Percentiles rank a stretch among this genome's conserved stretches.
phyloP scores from a whole-genome alignment of 2,797 vertebrate genomes.

The Calcarius lapponicus region DNA sequence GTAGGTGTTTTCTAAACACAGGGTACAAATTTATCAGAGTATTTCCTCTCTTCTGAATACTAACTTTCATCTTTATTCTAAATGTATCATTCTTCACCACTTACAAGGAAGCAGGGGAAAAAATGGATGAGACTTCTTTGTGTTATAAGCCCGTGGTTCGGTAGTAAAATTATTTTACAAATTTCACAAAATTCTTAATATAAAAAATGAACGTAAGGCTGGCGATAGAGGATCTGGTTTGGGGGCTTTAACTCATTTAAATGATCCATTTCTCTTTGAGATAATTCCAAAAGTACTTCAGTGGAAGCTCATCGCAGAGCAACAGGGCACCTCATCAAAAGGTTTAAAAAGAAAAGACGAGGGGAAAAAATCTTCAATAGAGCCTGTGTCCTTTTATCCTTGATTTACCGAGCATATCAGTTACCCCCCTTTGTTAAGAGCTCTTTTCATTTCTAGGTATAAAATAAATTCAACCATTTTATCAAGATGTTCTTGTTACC shows the following conservation, averaged over 20 bases:
- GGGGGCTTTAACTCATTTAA: conserved; percentile 62
- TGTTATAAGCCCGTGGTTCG: not conserved
- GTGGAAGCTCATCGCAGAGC: conserved; percentile 55
- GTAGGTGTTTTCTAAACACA: conserved; percentile 42
- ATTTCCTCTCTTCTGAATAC: conserved; percentile 10
- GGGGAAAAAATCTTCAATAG: conserved; percentile 60
- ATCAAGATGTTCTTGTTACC: conserved; percentile 72
- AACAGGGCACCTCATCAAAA: conserved; percentile 68
- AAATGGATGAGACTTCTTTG: conserved; percentile 39
- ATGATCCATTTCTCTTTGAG: conserved; percentile 65
- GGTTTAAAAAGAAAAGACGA: conserved; percentile 53
- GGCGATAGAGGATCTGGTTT: conserved; percentile 45
- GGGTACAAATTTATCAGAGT: conserved; percentile 12
- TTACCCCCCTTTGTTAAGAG: conserved; percentile 69
- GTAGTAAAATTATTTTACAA: conserved; percentile 28
- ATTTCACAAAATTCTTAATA: conserved; percentile 35
- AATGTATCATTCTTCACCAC: not conserved
- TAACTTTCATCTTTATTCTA: conserved; percentile 52
- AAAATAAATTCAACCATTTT: conserved; percentile 71
- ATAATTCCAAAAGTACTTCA: conserved; percentile 61
- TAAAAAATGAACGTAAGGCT: not conserved
- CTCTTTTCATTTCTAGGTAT: conserved; percentile 68
- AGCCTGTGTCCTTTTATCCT: conserved; percentile 63
- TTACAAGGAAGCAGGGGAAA: not conserved
- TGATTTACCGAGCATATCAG: conserved; percentile 66